phyloP scores from a whole-genome alignment of 2,888 invertebrate species.

The Oxyteleia sp. region DNA sequence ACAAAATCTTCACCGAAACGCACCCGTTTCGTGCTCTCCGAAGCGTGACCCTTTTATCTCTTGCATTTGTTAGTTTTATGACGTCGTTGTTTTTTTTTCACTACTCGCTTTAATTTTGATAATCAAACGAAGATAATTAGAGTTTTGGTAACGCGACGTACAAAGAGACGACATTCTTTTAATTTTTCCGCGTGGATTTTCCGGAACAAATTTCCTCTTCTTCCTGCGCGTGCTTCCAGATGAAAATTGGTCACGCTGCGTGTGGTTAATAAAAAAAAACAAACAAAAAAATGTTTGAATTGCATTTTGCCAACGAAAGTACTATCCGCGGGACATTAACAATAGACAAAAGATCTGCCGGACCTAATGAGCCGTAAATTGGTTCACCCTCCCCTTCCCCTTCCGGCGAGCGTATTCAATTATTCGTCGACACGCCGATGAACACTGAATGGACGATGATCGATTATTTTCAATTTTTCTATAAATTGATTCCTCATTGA shows the following conservation, averaged over 20 bases:
- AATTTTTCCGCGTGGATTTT: conserved; percentile 20
- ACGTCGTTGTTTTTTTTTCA: neutral
- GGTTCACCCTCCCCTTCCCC: conserved; percentile 39
- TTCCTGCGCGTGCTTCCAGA: conserved; percentile 40
- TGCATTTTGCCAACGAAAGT: conserved; percentile 2
- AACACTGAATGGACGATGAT: conserved; percentile 53
- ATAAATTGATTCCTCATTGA: conserved; percentile 60
- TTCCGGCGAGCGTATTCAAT: conserved; percentile 38
- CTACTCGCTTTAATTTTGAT: neutral
- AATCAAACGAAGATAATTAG: neutral
- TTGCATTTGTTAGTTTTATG: neutral
- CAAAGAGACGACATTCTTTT: neutral
- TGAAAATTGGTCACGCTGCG: conserved; percentile 51
- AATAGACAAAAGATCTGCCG: conserved; percentile 10
- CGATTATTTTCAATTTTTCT: conserved; percentile 62
- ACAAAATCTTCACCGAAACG: conserved; percentile 50
- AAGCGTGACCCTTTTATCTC: conserved; percentile 36
- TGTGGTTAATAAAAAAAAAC: conserved; percentile 25
- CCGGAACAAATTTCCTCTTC: conserved; percentile 48
- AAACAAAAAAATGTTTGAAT: conserved; percentile 12
- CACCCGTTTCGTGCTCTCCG: conserved; percentile 40
- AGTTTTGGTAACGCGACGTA: neutral
- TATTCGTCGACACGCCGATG: conserved; percentile 52
- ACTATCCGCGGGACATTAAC: conserved; percentile 21
- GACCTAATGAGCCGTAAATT: conserved; percentile 58